These are phyloP conservation scores for Falco biarmicus DNA, from an alignment of 2,797 vertebrate species.

Conservation along the genomic window DNA sequence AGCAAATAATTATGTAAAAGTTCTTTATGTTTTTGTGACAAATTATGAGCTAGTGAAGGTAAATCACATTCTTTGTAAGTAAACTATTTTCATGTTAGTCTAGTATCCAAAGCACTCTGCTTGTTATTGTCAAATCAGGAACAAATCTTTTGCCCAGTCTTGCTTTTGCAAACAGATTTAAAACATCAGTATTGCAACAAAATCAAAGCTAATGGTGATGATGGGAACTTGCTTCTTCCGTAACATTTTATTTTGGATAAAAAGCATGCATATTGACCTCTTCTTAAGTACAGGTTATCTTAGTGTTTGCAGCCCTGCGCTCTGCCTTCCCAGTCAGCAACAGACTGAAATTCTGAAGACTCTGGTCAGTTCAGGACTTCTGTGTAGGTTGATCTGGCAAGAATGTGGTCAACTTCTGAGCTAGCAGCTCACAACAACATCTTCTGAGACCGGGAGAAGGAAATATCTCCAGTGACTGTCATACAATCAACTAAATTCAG, in stretches of 20 bases:
- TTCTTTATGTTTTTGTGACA: background rate
- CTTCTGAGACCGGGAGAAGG: background rate
- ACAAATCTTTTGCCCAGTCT: background rate
- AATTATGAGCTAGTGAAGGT: background rate
- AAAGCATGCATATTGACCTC: background rate
- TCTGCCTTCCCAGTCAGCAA: background rate
- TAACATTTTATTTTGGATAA: background rate
- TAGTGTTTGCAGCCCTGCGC: background rate
- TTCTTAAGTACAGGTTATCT: background rate
- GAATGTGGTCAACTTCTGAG: background rate
- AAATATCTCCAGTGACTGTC: background rate
- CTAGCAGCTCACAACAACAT: background rate
- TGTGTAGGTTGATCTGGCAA: background rate
- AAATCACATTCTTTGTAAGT: background rate
- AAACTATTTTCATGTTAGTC: background rate
- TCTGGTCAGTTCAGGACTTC: background rate
- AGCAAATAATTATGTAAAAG: background rate
- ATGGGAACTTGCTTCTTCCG: background rate
- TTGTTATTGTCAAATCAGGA: background rate
- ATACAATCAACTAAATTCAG: background rate
- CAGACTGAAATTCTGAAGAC: background rate
- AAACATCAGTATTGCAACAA: background rate
- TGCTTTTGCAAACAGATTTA: conserved; percentile 27
- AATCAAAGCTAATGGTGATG: background rate
- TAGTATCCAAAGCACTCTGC: background rate